Evolutionary conservation across 2,888 invertebrate species (phyloP), one percentile per base, ranked within the genome.

Genomic region (Perithous albicinctus): DNA sequence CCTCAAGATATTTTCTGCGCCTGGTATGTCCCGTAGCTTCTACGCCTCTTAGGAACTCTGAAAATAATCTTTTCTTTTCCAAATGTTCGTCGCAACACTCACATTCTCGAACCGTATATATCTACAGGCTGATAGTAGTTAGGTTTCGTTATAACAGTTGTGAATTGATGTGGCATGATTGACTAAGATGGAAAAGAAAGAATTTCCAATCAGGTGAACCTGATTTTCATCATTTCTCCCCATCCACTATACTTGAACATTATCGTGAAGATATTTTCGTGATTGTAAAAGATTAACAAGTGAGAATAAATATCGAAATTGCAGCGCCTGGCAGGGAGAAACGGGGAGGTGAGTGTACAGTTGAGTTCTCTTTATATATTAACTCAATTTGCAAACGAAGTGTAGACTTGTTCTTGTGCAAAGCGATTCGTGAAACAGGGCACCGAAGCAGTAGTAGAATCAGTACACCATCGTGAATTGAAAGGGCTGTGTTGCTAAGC

Each of bases 371-470:
- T 20, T 20, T 38, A 8, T 23, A 54, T 51, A 54, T 69, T 54
- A 54, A 69, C 54, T 69, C 38, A 69, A 69, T 69, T 69, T 54
- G 38, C 54, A 69, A 69, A 69, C 69, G 69, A 54, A 69, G 69
- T 69, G 38, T 18, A 69, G 32, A 54, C 51, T 69, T 54, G 23
- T 29, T 18, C 6, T 2, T 23, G 15, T 12, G 56, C 32, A 29
- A n/a, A 56, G 32, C 6, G 29, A 56, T 29, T 26, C n/a, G 56
- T 8, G 56, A 32, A 32, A 56, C 29, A 12, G 56, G 29, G 15
- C 12, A 15, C 29, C 32, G 56, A 23, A 23, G 51, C 10, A 51
- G 8, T 32, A 48, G 18, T 29, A 26, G 20, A 38, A 15, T 23
- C 15, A 7, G n/a, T 29, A 35, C n/a, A n/a, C 35, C 51, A 35